These are phyloP conservation scores for Muscicapa striata DNA, from an alignment of 2,797 vertebrate genomes.

Conservation along the genomic window DNA sequence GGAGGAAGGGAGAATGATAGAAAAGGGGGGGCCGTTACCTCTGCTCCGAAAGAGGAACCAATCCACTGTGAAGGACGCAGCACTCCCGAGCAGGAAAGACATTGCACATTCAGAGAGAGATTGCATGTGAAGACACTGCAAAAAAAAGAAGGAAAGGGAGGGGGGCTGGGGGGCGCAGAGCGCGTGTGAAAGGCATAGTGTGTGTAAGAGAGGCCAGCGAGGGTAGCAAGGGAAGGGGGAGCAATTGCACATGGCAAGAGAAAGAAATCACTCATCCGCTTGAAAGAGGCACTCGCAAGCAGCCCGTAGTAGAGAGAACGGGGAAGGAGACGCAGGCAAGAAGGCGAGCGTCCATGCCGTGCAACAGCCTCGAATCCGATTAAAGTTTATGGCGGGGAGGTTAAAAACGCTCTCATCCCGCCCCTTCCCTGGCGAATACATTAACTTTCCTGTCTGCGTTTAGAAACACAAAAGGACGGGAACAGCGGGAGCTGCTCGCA, in stretches of 20 bases:
- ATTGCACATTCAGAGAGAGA: constrained; percentile 28
- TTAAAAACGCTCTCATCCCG: neutral
- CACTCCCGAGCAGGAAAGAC: constrained; percentile 36
- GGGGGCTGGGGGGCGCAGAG: neutral
- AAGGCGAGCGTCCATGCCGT: neutral
- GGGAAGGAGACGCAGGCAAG: neutral
- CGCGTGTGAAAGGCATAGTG: constrained; percentile 46
- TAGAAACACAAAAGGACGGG: constrained; percentile 17
- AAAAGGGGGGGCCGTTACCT: constrained; percentile 55
- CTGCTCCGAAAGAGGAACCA: constrained; percentile 66
- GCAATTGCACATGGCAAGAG: neutral
- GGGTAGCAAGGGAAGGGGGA: neutral
- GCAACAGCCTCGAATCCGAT: neutral
- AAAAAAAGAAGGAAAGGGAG: neutral
- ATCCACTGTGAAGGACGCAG: constrained; percentile 78
- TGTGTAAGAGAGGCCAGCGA: constrained; percentile 7
- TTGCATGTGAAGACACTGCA: constrained; percentile 35
- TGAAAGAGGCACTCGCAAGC: neutral
- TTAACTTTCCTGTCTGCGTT: constrained; percentile 47
- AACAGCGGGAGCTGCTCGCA: neutral
- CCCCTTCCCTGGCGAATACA: constrained; percentile 17
- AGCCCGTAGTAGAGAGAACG: neutral
- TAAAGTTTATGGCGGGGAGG: constrained; percentile 57
- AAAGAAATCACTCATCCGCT: constrained; percentile 41
- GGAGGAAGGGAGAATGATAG: constrained; percentile 4